Base-by-base conservation (phyloP, 2,888 invertebrate genomes). In the Parnassius mnemosyne region DNA sequence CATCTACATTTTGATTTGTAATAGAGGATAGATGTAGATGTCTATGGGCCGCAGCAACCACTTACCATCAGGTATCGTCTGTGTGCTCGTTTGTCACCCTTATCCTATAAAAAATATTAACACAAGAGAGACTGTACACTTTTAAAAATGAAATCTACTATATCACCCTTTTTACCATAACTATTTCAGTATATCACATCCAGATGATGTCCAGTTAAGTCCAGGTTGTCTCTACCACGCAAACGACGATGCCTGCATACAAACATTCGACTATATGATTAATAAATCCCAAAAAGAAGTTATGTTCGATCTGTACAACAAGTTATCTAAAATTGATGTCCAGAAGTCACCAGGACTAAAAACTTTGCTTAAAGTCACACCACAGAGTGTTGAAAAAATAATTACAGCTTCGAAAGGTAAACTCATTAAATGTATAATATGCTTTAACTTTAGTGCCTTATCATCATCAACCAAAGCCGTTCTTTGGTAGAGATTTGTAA, bases 211-310 rank as follows among this genome's bases (percentile, higher is more conserved):
- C 43, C 92, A 83, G 68, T 75, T 87, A 2, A 84, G 89, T 63
- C 88, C 91, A 0, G 87, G 89, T 9, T 89, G 85, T 56, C 57
- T 92, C 0, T 87, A 77, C 72, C 90, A 92, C 61, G 82, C 85
- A 0, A 71, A 77, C 11, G 85, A 89, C 53, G 89, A 89, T 10
- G 68, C 78, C 0, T 86, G 88, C 69, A 63, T 79, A 0, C 88
- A 90, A 65, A 89, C 86, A 0, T 88, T 86, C 55, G 91, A 92
- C 65, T 79, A 91, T 68, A 87, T 92, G 84, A 85, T 92, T 66
- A 87, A 91, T 68, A 91, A 92, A 64, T 85, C 89, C 0, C 91
- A 92, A 69, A 91, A 91, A 61, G 92, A 93, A 68, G 90, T 92
- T 5, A 85, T 92, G 86, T 81, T 92, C 49, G 89, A 91, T 58